Evolutionary conservation across 2,113 vertebrate species (phyloP).

Genomic region (Leucosticte australis): DNA sequence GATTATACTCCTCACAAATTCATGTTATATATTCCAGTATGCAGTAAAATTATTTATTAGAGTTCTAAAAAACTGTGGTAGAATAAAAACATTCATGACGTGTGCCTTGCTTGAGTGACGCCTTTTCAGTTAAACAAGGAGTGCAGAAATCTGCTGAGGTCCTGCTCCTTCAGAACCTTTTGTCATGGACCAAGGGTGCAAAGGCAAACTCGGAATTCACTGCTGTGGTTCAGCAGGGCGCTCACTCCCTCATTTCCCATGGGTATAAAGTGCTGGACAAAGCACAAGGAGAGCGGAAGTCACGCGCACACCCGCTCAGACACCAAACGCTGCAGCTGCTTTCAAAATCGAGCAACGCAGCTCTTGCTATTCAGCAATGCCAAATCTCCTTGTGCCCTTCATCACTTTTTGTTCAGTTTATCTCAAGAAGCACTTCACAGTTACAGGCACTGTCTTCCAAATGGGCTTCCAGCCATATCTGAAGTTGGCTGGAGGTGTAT

Average conservation of each 20-base stretch:
- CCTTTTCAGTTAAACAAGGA: neutral
- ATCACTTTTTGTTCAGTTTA: neutral
- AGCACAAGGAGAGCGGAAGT: neutral
- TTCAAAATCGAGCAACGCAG: neutral
- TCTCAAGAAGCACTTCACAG: neutral
- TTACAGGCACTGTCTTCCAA: neutral
- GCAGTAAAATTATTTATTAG: neutral
- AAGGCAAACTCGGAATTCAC: neutral
- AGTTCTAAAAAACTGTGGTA: neutral
- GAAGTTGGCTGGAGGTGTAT: slow-evolving; percentile 9
- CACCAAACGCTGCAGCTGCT: neutral
- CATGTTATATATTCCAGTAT: neutral
- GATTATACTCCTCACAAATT: neutral
- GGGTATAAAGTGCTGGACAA: neutral
- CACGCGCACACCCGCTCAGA: neutral
- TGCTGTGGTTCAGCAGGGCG: neutral
- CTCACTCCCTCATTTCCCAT: neutral
- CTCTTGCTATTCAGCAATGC: neutral
- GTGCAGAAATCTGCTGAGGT: neutral
- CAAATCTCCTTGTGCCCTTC: neutral
- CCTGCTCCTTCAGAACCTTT: neutral
- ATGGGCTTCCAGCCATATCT: slow-evolving; percentile 43
- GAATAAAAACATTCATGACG: neutral
- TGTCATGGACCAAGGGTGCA: neutral
- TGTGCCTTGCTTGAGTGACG: neutral